phyloP scores from a whole-genome alignment of 2,888 invertebrate species.

The Lasius platythorax region DNA sequence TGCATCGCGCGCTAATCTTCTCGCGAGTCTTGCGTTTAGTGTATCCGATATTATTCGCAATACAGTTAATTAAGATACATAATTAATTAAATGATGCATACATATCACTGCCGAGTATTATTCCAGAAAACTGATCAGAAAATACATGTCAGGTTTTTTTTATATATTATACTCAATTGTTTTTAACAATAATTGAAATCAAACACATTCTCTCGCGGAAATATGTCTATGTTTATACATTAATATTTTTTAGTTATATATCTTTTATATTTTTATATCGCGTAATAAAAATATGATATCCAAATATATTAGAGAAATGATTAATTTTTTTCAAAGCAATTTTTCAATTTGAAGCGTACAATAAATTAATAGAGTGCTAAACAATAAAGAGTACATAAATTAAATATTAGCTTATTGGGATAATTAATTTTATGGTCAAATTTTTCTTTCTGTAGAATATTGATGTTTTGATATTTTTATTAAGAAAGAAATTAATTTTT shows the following conservation, averaged over 20 bases:
- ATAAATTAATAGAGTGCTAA: too few species aligned
- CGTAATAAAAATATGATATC: neutral
- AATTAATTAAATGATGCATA: neutral
- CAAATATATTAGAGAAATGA: neutral
- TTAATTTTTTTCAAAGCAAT: neutral
- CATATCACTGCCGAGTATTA: neutral
- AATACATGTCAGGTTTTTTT: neutral
- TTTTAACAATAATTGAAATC: neutral
- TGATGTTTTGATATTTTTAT: neutral
- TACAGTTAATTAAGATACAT: neutral
- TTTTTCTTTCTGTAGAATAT: neutral
- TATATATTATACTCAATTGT: neutral
- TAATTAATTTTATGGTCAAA: neutral
- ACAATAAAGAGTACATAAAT: neutral
- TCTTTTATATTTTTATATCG: neutral
- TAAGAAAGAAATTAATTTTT: neutral
- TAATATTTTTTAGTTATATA: neutral
- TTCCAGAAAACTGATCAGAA: neutral
- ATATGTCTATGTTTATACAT: neutral
- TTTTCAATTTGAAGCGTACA: neutral
- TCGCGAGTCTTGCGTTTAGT: neutral
- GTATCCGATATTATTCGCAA: slow-evolving; percentile 3
- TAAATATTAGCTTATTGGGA: neutral
- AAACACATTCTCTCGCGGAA: neutral
- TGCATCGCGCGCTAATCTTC: slow-evolving; percentile 29